A percentile compares a stretch with the other conserved stretches of the same genome.
Evolutionary conservation across 2,888 invertebrate genomes (phyloP).

Genomic region (Celastrina argiolus): DNA sequence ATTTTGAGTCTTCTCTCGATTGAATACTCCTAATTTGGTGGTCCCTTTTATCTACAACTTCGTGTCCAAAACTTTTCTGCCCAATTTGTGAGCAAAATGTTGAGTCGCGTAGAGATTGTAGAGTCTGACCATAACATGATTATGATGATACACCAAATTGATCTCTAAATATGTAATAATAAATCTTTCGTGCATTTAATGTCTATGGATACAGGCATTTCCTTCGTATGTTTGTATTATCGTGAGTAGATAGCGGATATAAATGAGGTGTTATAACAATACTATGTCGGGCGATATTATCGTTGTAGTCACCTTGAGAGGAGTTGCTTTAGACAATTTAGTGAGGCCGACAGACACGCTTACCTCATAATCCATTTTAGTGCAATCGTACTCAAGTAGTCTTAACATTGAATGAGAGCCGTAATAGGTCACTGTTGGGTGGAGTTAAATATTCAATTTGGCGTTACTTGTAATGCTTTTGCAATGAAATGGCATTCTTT

Average conservation of each 20-base stretch:
- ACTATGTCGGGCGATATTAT: constrained; percentile 3
- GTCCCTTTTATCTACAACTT: background rate
- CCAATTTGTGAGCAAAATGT: background rate
- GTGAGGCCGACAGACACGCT: constrained; percentile 28
- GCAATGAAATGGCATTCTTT: background rate
- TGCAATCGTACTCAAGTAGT: constrained; percentile 1
- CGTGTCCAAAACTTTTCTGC: background rate
- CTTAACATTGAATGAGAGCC: background rate
- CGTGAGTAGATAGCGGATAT: background rate
- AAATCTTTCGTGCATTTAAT: background rate
- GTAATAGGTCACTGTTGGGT: background rate
- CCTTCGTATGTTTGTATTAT: background rate
- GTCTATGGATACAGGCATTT: background rate
- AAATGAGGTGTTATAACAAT: background rate
- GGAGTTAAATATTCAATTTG: background rate
- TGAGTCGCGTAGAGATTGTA: no score
- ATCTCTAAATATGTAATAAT: background rate
- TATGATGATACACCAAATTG: background rate
- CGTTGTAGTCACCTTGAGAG: constrained; percentile 7
- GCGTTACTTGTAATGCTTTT: background rate
- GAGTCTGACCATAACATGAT: background rate
- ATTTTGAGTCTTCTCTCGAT: background rate
- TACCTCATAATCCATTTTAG: constrained; percentile 31
- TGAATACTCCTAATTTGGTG: constrained; percentile 2
- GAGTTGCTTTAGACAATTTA: background rate